Conservation (phyloP, 2,797 vertebrate genomes). For the Tragopan temminckii region DNA sequence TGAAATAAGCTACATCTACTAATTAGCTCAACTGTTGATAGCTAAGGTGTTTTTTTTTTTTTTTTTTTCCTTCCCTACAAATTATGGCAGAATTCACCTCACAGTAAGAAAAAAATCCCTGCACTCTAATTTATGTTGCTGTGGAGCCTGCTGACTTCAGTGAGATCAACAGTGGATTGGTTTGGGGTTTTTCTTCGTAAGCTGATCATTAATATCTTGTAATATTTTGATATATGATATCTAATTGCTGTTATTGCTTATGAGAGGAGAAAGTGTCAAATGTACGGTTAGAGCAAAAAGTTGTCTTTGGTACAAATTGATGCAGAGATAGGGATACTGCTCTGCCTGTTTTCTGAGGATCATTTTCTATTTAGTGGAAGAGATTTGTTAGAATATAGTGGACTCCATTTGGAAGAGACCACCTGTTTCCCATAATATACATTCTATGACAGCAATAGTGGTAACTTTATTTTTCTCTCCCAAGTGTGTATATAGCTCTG, state of each 20-base stretch:
- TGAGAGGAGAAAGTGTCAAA: background rate
- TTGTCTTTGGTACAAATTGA: background rate
- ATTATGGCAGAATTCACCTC: background rate
- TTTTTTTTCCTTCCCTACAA: background rate
- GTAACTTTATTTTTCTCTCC: background rate
- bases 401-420: background rate
- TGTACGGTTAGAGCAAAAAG: background rate
- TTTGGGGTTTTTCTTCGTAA: background rate
- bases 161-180: background rate
- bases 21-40: slow-evolving; percentile 36
- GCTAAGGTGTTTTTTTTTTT: background rate
- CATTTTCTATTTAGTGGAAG: background rate
- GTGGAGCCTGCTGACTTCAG: background rate
- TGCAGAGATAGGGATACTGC: background rate
- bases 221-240: background rate
- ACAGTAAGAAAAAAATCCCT: background rate
- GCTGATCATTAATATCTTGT: background rate
- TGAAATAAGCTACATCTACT: background rate
- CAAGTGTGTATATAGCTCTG: background rate
- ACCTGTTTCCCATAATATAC: background rate
- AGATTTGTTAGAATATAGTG: background rate
- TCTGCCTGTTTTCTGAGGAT: background rate
- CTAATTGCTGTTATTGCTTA: background rate
- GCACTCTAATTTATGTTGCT: background rate
- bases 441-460: accelerated